Conservation (phyloP, 2,888 invertebrate species). For the Serripes groenlandicus region DNA sequence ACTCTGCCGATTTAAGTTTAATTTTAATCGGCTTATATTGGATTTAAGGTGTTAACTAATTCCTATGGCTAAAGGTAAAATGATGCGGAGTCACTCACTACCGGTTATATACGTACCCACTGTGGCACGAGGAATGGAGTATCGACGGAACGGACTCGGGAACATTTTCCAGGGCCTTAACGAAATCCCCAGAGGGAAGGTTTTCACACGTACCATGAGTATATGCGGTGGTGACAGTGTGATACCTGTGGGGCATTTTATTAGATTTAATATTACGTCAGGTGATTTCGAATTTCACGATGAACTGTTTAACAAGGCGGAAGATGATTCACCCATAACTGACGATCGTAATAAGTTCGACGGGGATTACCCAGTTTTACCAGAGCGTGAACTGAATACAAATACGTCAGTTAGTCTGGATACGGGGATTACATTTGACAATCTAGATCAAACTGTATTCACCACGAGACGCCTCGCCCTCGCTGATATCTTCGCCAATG, state of each 20-base stretch:
- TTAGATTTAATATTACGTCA: conserved; percentile 18
- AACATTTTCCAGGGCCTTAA: conserved; percentile 42
- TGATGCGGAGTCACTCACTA: conserved; percentile 2
- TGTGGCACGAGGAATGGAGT: neutral
- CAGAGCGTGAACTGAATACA: conserved; percentile 4
- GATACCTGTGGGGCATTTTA: neutral
- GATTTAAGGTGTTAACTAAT: neutral
- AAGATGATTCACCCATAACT: neutral
- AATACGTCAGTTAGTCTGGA: neutral
- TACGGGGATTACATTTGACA: neutral
- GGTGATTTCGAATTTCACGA: neutral
- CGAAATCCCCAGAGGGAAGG: neutral
- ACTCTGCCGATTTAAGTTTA: neutral
- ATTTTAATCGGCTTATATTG: neutral
- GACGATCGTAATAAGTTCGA: neutral
- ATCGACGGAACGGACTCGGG: conserved; percentile 43
- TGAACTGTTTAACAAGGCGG: neutral
- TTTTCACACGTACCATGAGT: neutral
- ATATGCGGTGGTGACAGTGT: neutral
- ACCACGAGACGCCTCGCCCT: conserved; percentile 36
- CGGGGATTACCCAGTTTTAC: conserved; percentile 1
- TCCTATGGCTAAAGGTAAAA: neutral
- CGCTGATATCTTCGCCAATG: conserved; percentile 49
- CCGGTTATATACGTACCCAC: neutral
- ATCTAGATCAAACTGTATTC: neutral